These are phyloP conservation scores for Syngnathus floridae DNA, from an alignment of 2,113 vertebrate species.

Conservation along the genomic window DNA sequence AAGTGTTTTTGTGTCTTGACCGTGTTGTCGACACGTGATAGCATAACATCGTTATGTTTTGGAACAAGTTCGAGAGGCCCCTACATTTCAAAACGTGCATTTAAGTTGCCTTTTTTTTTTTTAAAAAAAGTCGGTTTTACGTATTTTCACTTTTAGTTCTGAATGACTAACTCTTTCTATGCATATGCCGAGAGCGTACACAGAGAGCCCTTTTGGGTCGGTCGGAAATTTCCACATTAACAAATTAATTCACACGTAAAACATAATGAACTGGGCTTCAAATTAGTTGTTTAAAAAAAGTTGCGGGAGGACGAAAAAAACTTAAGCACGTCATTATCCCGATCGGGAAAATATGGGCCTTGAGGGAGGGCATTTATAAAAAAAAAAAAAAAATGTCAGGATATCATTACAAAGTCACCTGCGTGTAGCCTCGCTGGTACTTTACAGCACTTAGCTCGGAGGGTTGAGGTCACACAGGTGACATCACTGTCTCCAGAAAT, in stretches of 20 bases:
- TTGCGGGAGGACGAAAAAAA: conserved; percentile 18
- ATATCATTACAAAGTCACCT: conserved; percentile 58
- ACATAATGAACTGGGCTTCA: conserved; percentile 10
- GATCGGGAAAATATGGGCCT: conserved; percentile 40
- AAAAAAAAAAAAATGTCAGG: conserved; percentile 42
- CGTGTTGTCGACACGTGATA: conserved; percentile 3
- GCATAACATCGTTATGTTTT: background rate
- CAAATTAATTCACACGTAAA: conserved; percentile 3
- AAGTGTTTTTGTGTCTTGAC: conserved; percentile 3
- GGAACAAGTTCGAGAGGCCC: background rate
- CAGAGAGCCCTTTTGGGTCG: conserved; percentile 4
- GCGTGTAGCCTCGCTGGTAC: conserved; percentile 55
- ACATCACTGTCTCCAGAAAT: conserved; percentile 69
- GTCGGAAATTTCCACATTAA: conserved; percentile 8
- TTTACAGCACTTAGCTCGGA: conserved; percentile 55
- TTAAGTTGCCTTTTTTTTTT: no score
- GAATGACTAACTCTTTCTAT: background rate
- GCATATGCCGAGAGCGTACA: background rate
- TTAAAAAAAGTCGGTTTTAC: background rate
- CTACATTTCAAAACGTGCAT: background rate
- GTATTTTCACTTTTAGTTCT: background rate
- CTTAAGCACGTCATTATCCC: conserved; percentile 54
- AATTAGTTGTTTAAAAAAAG: conserved; percentile 18
- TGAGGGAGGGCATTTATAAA: conserved; percentile 41
- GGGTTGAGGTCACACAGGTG: conserved; percentile 53